Conservation (phyloP, 2,113 vertebrate species). For the Cebus imitator region DNA sequence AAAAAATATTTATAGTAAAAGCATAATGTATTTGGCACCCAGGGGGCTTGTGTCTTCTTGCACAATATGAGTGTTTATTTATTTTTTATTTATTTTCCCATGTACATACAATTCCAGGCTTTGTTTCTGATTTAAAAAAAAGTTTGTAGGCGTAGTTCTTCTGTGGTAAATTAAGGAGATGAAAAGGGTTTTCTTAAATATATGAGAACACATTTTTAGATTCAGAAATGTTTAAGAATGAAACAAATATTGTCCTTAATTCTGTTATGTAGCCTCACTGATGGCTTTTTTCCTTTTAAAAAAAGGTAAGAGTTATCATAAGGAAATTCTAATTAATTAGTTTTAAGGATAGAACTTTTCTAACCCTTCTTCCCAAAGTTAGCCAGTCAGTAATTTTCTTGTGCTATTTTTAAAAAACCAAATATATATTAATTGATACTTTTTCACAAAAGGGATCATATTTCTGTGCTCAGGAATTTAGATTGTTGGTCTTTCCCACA, state of each 20-base stretch:
- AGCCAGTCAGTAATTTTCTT: neutral
- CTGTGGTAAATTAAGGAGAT: neutral
- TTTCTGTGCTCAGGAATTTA: neutral
- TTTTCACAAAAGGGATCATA: neutral
- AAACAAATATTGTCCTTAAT: neutral
- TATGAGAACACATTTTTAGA: neutral
- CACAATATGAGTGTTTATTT: neutral
- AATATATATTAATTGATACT: neutral
- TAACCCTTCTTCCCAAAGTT: neutral
- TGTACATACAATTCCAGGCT: neutral
- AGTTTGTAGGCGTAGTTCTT: neutral
- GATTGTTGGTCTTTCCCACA: neutral
- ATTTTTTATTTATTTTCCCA: neutral
- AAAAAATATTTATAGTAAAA: neutral
- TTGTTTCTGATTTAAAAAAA: neutral
- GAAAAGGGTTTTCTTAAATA: neutral
- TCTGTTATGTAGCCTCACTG: neutral
- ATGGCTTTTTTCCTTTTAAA: neutral
- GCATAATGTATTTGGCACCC: neutral
- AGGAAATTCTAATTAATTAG: neutral
- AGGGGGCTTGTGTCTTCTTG: neutral
- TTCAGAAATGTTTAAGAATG: neutral
- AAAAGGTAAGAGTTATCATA: neutral
- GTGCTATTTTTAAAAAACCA: too few species aligned
- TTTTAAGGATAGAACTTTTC: neutral